Evolutionary conservation across 2,888 invertebrate genomes (phyloP).

Genomic region (Brachyptera putata): DNA sequence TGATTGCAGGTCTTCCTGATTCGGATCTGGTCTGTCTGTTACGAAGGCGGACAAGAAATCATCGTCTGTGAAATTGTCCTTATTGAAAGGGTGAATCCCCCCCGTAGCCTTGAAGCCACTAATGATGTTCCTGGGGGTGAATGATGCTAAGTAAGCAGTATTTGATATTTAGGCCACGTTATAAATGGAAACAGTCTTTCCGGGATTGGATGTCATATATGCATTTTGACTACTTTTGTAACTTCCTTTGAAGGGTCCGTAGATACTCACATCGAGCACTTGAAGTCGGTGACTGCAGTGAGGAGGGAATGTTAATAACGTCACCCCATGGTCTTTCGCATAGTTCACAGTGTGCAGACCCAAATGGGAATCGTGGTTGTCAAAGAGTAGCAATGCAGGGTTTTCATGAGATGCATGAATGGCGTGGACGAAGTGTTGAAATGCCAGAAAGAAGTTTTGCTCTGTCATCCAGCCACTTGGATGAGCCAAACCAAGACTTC

Average conservation of each 20-base stretch:
- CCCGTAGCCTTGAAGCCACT: constrained; percentile 36
- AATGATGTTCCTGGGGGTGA: constrained; percentile 35
- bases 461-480: constrained; percentile 38
- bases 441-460: constrained; percentile 35
- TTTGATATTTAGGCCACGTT: constrained; percentile 24
- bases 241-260: constrained; percentile 42
- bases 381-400: constrained; percentile 36
- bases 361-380: constrained; percentile 42
- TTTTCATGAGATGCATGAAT: constrained; percentile 28
- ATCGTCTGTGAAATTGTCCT: constrained; percentile 32
- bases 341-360: constrained; percentile 36
- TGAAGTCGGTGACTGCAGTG: constrained; percentile 44
- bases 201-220: constrained; percentile 30
- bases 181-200: constrained; percentile 31
- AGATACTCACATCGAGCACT: constrained; percentile 43
- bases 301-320: constrained; percentile 43
- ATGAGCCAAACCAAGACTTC: constrained; percentile 36
- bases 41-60: constrained; percentile 25
- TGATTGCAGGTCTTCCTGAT: too few species aligned
- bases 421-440: constrained; percentile 29
- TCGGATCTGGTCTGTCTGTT: constrained; percentile 28
- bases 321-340: constrained; percentile 41
- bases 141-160: constrained; percentile 9
- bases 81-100: constrained; percentile 35
- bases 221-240: too few species aligned